Evolutionary conservation across 2,797 vertebrate genomes (phyloP).

Genomic region (Columba guinea): DNA sequence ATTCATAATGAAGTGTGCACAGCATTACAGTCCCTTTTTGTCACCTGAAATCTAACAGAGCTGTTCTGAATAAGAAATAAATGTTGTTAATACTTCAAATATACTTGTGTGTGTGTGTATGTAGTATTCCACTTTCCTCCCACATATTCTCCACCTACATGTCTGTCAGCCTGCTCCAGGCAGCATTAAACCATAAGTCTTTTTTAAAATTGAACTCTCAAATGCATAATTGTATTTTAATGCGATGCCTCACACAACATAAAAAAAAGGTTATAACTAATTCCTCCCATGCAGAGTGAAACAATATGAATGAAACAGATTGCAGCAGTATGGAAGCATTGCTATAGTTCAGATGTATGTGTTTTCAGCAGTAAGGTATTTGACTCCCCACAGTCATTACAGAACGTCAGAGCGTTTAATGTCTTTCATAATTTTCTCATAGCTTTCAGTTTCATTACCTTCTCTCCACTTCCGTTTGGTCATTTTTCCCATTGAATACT

Average conservation of each 20-base stretch:
- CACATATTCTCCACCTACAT: background rate
- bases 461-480: background rate
- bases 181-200: background rate
- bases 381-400: background rate
- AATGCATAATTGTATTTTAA: constrained; percentile 34
- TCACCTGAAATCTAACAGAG: background rate
- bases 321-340: constrained; percentile 15
- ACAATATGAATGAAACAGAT: constrained; percentile 22
- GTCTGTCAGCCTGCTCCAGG: background rate
- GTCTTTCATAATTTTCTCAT: background rate
- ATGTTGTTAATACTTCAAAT: background rate
- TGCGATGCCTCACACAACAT: background rate
- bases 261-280: constrained; percentile 10
- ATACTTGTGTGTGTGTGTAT: background rate
- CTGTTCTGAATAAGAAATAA: background rate
- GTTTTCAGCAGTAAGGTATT: constrained; percentile 6
- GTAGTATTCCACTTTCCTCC: background rate
- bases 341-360: background rate
- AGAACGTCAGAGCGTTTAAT: background rate
- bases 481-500: constrained; percentile 8
- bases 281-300: constrained; percentile 38
- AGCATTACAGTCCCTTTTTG: background rate
- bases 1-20: background rate
- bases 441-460: background rate
- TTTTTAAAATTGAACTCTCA: background rate